Base-by-base conservation (phyloP, 2,113 vertebrate genomes). In the Gadus macrocephalus region DNA sequence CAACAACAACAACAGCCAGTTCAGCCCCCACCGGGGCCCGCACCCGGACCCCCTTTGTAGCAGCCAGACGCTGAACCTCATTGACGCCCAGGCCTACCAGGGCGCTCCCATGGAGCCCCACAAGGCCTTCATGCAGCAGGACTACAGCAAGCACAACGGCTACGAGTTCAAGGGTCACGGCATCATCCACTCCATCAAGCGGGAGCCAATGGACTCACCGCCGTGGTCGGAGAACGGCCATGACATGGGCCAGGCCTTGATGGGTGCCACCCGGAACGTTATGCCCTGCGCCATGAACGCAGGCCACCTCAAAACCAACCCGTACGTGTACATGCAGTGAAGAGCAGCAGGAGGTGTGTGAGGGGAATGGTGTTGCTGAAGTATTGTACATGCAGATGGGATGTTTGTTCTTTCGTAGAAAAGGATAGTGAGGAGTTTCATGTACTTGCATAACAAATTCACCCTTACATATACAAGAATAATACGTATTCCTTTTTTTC, bases 171-270 rank as follows among this genome's bases (percentile, higher is more conserved):
- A 93, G 89, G 91, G 81, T 56, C 91, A 94, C 0, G 86, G 88
- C 59, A 76, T 93, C 56, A 79, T 93, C 73, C 94, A 95, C 49
- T 83, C 93, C 0, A 94, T 98, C 90, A 98, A 98, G 74, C 90
- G 92, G 5, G 96, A 98, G 81, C 95, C 95, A 22, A 86, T 94
- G 84, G 96, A 96, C 83, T 95, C 95, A 1, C 91, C 93, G 0
- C 88, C 90, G 0, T 90, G 96, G 93, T 78, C 90, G 0, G 80
- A 78, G 68, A 82, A 68, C 1, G 69, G 89, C 19, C 93, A 91
- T 38, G 88, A 91, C 15, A 78, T 88, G 49, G 74, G 74, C 58
- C 90, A 92, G 0, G 62, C 87, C 69, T 77, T 86, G 81, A 16
- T 12, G 2, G 71, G 75, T 5, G 86, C 91, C 35, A 90, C 89